phyloP scores from a whole-genome alignment of 2,797 vertebrate species.

The Hydrocynus forskahlii region DNA sequence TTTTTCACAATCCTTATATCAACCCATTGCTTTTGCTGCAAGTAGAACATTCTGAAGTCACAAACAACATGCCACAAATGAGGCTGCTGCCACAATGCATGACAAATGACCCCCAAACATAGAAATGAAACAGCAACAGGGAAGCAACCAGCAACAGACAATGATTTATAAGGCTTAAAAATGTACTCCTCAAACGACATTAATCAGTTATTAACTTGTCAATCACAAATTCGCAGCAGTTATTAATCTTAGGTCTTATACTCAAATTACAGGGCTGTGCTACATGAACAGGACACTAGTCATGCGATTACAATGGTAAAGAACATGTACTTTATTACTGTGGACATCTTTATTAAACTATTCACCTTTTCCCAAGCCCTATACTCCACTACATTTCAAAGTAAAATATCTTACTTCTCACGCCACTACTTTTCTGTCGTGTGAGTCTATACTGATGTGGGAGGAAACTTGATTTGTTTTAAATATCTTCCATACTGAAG shows the following conservation, averaged over 20 bases:
- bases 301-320: no score
- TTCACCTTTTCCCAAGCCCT: no score
- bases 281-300: background rate
- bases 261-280: background rate
- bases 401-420: no score
- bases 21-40: background rate
- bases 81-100: background rate
- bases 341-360: no score
- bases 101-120: background rate
- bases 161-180: background rate
- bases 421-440: no score
- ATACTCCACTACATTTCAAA: no score
- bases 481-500: no score
- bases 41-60: background rate
- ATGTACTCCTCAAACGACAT: background rate
- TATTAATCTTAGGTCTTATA: background rate
- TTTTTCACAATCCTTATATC: slow-evolving; percentile 1
- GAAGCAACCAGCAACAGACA: background rate
- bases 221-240: background rate
- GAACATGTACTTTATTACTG: no score
- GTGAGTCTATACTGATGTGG: no score
- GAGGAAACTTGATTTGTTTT: no score
- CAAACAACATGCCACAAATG: background rate
- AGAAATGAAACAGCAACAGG: background rate
- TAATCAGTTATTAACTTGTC: background rate